Base-by-base conservation (phyloP, 1,140 invertebrate genomes). In the Diorhabda elongata region DNA sequence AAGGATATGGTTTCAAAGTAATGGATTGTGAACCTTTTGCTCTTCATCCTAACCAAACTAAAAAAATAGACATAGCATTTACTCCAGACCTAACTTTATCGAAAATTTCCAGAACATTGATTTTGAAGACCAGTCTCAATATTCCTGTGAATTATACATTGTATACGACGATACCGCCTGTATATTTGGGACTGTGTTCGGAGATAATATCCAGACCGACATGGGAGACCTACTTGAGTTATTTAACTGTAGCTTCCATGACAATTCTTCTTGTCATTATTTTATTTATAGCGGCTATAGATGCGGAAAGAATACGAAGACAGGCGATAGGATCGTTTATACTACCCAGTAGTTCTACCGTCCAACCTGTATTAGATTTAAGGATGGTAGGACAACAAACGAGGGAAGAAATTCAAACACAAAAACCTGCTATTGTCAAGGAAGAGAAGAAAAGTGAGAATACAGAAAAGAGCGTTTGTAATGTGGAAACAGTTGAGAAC, bases 1-100 rank as follows among this genome's bases (percentile, higher is more conserved):
- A 93, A 82, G 94, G 93, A 3, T 94, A 92, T 79, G 95, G 95
- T 6, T 98, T 80, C 70, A 76, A 78, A 68, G 76, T 79, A 56
- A 81, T 95, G 41, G 91, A 96, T 75, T 98, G 96, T 82, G 84
- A 86, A 42, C 87, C 91, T 6, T 96, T 97, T 79, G 83, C 87
- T 57, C 83, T 98, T 52, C 82, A 83, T 66, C 92, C 95, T 9
- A 97, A 97, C 81, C 87, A 87, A 6, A 92, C 90, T n/a, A 87
- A 86, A 74, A 91, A 91, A 79, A 89, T 98, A 44, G 93, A 97
- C 76, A 92, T 98, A 73, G 91, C 92, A 66, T 98, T 96, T 81
- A 93, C 93, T 1, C 92, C 96, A 5, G 97, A 98, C 84, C 97
- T 96, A 78, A 95, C 96, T 3, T 84, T 96, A 68, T 88, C 93